Evolutionary conservation across 2,888 invertebrate species (phyloP).

Genomic region (Pseudanteris insignis): DNA sequence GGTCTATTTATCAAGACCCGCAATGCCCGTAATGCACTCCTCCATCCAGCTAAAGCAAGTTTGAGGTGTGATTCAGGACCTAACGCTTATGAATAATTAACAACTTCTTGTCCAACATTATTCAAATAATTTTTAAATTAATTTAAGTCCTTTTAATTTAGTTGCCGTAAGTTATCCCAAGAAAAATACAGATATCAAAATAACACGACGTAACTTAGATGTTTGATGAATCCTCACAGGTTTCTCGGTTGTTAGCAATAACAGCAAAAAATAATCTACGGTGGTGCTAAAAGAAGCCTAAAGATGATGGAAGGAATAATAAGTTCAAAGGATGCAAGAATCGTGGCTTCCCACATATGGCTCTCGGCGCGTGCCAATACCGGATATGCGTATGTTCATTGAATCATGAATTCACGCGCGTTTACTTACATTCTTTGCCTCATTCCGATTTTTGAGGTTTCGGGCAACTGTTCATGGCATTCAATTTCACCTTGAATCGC

Average conservation of each 20-base stretch:
- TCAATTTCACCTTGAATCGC: conserved; percentile 18
- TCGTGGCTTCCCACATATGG: conserved; percentile 44
- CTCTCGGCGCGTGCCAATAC: conserved; percentile 39
- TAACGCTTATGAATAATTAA: too few relatives aligned
- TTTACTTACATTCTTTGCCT: conserved; percentile 18
- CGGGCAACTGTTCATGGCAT: conserved; percentile 33
- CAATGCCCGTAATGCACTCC: conserved; percentile 66
- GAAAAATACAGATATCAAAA: too few relatives aligned
- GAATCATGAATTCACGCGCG: conserved; percentile 19
- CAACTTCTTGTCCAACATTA: too few relatives aligned
- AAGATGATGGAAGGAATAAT: conserved; percentile 27
- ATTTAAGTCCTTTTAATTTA: too few relatives aligned
- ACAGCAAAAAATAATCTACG: conserved; percentile 33
- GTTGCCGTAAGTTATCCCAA: too few relatives aligned
- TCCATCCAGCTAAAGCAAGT: conserved; percentile 53
- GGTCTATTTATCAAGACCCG: conserved; percentile 51
- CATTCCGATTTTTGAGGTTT: conserved; percentile 42
- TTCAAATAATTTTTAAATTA: too few relatives aligned
- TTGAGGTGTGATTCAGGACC: conserved; percentile 22
- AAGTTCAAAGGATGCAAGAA: conserved; percentile 32
- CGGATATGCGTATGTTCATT: conserved; percentile 23
- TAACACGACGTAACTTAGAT: conserved; percentile 35
- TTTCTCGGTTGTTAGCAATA: conserved; percentile 42
- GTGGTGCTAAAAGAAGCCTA: conserved; percentile 30
- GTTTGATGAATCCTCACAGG: conserved; percentile 39